Percentiles rank a stretch among this genome's conserved stretches.
Conservation (phyloP, 2,888 invertebrate species). For the Notocelia uddmanniana region DNA sequence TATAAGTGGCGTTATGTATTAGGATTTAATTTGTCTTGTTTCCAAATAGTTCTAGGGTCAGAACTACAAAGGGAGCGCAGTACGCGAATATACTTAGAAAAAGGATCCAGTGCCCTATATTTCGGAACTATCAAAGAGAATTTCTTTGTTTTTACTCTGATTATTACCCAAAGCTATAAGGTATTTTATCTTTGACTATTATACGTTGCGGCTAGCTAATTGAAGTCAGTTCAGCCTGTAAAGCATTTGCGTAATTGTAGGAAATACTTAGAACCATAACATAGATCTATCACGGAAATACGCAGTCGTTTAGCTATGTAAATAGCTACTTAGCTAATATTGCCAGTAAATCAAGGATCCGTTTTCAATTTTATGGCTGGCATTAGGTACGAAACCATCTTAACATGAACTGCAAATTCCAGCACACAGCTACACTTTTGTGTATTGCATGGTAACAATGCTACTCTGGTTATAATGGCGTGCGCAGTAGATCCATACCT, state of each 20-base stretch:
- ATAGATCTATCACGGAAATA: slow-evolving; percentile 1
- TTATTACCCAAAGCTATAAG: background rate
- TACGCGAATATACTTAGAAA: too few species aligned
- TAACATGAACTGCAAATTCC: slow-evolving; percentile 63
- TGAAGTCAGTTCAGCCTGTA: background rate
- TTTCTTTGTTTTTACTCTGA: background rate
- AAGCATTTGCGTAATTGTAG: background rate
- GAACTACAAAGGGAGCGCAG: too few species aligned
- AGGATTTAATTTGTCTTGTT: too few species aligned
- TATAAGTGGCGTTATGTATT: too few species aligned
- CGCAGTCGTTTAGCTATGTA: background rate
- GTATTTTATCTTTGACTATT: background rate
- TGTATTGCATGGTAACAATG: slow-evolving; percentile 53
- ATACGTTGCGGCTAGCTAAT: background rate
- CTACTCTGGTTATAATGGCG: slow-evolving; percentile 58
- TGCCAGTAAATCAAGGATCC: slow-evolving; percentile 75
- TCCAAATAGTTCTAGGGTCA: too few species aligned
- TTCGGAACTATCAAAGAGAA: background rate
- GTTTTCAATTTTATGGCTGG: slow-evolving; percentile 77
- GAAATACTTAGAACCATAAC: background rate
- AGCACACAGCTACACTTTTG: slow-evolving; percentile 47
- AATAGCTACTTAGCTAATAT: slow-evolving; percentile 73
- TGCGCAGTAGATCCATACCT: slow-evolving; percentile 56
- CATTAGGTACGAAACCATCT: slow-evolving; percentile 65
- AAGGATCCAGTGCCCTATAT: too few species aligned